Base-by-base conservation (phyloP, 2,888 invertebrate genomes). In the Sphecodes monilicornis region DNA sequence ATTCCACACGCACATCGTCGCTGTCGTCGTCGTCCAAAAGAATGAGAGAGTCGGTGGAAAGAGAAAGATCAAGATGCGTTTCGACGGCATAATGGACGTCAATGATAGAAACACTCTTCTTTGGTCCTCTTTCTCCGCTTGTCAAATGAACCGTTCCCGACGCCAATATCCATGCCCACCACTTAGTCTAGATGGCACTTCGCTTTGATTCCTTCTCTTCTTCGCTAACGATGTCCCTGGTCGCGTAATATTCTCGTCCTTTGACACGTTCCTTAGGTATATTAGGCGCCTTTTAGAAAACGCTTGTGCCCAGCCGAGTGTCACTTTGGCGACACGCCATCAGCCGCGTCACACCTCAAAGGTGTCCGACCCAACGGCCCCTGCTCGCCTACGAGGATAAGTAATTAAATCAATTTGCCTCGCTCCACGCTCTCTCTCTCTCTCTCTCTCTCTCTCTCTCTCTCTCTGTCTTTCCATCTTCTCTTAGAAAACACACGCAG, bases 221-320 rank as follows among this genome's bases (percentile, higher is more conserved):
- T 36, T 70, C 80, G 81, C 79, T 86, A 86, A 89, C 86, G 78
- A 78, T 69, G 82, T 78, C 74, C 76, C 73, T 43, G 60, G 57
- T 71, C 78, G 64, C 82, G 82, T 82, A 82, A 88, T 86, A 82
- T 89, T 85, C 85, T 70, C 57, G 43, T 80, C 88, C 89, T 90
- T 90, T 90, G 89, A 90, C 88, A 79, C 81, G 79, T 73, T 81
- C 77, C 87, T 87, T 88, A 79, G 89, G 83, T 83, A 86, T 82
- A 84, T 87, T 84, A 83, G 88, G 57, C 73, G 83, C 89, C 88
- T 90, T 89, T 88, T 87, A 90, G 89, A 88, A 90, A 90, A 89
- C 83, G 86, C 79, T 82, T 71, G 73, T 69, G 64, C 73, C 84
- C 70, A 60, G 13, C 66, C 39, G 77, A 85, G 72, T 70, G 70